Conservation (phyloP, 2,113 vertebrate species). For the Dicentrarchus labrax region DNA sequence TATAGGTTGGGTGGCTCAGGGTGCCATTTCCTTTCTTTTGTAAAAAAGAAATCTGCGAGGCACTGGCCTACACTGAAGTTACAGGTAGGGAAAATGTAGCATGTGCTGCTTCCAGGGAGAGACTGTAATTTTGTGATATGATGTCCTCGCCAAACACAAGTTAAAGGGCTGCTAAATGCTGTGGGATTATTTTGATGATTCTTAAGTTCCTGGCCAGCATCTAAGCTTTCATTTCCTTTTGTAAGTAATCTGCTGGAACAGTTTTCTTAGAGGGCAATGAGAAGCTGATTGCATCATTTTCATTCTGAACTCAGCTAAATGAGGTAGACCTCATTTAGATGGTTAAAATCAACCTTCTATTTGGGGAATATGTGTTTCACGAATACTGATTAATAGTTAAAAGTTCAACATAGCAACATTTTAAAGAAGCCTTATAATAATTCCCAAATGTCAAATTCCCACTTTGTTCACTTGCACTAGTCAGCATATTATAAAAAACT, state of each 20-base stretch:
- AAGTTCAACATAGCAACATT: too few species aligned
- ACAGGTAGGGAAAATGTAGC: not conserved
- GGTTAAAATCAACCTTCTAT: not conserved
- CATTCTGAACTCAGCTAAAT: not conserved
- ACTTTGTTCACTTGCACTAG: too few species aligned
- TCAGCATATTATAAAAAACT: too few species aligned
- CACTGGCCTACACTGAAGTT: not conserved
- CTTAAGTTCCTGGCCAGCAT: constrained; percentile 35
- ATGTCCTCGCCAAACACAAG: constrained; percentile 19
- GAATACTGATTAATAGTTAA: not conserved
- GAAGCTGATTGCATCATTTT: constrained; percentile 42
- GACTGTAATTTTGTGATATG: not conserved
- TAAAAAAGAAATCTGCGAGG: too few species aligned
- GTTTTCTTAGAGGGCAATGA: constrained; percentile 8
- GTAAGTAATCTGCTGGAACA: constrained; percentile 25
- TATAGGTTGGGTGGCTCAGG: not conserved
- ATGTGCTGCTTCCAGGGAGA: constrained; percentile 14
- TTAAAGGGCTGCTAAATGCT: constrained; percentile 44
- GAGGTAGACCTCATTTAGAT: not conserved
- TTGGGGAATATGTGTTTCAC: not conserved
- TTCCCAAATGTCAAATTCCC: not conserved
- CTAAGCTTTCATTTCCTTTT: constrained; percentile 59
- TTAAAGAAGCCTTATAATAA: too few species aligned
- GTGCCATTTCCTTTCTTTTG: not conserved
- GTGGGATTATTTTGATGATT: constrained; percentile 45